Base-by-base conservation (phyloP, 2,888 invertebrate species). In the Muscina levida region DNA sequence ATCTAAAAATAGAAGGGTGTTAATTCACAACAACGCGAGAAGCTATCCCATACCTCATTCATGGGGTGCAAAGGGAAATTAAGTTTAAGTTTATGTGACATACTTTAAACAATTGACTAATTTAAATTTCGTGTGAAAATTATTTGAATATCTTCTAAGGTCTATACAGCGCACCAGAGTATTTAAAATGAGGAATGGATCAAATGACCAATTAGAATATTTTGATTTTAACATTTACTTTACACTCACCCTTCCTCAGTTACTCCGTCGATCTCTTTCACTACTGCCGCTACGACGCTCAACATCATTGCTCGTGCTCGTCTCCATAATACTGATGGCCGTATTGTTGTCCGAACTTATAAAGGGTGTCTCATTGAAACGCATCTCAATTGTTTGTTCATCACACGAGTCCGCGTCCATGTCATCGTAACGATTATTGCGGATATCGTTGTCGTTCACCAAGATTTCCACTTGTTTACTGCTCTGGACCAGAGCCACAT, bases 261-360 rank as follows among this genome's bases (percentile, higher is more conserved):
- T 87, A 72, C 75, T 75, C 57, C 79, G 81, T n/a, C 79, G 81
- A 19, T 77, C 73, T 19, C 65, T 56, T n/a, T 65, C 78, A 56
- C 56, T 81, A 15, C 76, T 81, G 15, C 76, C 81, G 22, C 62
- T 75, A 10, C 82, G 75, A n/a, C 76, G 82, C 15, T 85, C 85
- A 11, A 83, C 70, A 24, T 85, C 85, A 44, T 84, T 84, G 72
- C 84, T 85, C n/a, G 82, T 83, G 79, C 85, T 87, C 37, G 86
- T 85, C 73, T 90, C 89, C 74, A 89, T 77, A 70, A 86, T 84
- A 72, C 89, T 89, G 57, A 86, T 85, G 39, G 85, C 87, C 11
- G 89, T 89, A 39, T 88, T 86, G 71, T 89, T 89, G 66, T 89
- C 89, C 24, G 89, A 88, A 82, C 89, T 90, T 71, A 89, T 87